phyloP scores from a whole-genome alignment of 64 coral and sea anemone species.

The Stichodactyla helianthus region DNA sequence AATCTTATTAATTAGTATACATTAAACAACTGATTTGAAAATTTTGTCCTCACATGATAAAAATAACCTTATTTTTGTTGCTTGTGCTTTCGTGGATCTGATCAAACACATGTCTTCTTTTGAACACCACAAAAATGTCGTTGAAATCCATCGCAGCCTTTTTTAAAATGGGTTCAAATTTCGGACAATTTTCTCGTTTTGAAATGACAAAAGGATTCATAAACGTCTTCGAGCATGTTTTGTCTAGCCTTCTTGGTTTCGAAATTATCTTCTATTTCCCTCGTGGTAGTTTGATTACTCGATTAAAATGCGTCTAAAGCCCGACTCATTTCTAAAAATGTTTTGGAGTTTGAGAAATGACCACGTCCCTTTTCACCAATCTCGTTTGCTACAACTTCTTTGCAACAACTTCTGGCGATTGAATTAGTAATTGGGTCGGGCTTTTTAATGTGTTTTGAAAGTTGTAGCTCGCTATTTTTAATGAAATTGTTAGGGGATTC shows the following conservation, averaged over 20 bases:
- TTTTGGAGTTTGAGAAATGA: neutral
- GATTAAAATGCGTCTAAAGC: neutral
- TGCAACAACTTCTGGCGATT: neutral
- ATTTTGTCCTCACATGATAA: neutral
- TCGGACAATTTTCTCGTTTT: neutral
- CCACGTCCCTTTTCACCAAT: neutral
- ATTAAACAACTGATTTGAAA: neutral
- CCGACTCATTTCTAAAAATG: neutral
- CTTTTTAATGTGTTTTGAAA: neutral
- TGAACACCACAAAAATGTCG: neutral
- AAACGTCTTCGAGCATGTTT: neutral
- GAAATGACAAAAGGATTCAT: neutral
- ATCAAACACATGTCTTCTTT: neutral
- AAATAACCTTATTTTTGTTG: neutral
- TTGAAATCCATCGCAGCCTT: neutral
- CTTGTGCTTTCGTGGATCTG: neutral
- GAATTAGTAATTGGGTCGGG: neutral
- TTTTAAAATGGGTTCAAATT: neutral
- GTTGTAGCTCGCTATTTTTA: neutral
- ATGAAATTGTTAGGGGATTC: neutral
- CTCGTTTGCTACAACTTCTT: neutral
- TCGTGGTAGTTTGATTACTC: neutral
- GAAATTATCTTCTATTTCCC: neutral
- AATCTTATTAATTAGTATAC: conserved; percentile 8
- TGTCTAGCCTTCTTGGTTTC: neutral